Evolutionary conservation across 2,888 invertebrate genomes (phyloP).

Genomic region (Melinopterus prodromus): DNA sequence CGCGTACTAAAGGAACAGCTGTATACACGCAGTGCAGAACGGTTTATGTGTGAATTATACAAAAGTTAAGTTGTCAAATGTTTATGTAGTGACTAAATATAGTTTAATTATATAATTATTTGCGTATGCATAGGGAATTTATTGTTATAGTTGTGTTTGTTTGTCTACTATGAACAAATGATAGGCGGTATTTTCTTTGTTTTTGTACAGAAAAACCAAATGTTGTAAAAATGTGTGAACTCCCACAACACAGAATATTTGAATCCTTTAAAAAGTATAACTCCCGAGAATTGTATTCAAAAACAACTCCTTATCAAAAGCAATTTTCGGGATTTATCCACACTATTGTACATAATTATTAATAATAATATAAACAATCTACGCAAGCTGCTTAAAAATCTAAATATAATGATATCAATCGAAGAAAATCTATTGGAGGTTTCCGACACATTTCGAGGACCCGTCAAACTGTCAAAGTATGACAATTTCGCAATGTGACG

Average conservation of each 20-base stretch:
- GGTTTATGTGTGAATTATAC: not conserved
- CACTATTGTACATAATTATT: not conserved
- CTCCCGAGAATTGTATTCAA: not conserved
- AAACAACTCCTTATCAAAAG: not conserved
- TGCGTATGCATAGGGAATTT: not conserved
- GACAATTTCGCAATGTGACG: too few relatives aligned
- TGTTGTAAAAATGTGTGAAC: not conserved
- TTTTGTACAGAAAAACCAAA: not conserved
- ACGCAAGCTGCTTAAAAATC: not conserved
- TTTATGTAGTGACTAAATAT: not conserved
- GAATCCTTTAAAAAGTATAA: not conserved
- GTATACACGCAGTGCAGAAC: too few relatives aligned
- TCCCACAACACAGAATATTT: not conserved
- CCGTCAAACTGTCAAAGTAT: too few relatives aligned
- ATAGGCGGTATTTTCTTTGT: not conserved
- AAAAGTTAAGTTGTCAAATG: constrained; percentile 4
- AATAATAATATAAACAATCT: not conserved
- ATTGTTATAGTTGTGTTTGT: not conserved
- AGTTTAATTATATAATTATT: not conserved
- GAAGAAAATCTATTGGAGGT: too few relatives aligned
- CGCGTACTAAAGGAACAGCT: too few relatives aligned
- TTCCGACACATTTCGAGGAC: too few relatives aligned
- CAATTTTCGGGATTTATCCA: not conserved
- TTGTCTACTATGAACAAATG: not conserved
- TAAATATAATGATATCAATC: not conserved